A percentile compares a stretch with the other conserved stretches of the same genome.
Conservation (phyloP, 2,888 invertebrate species). For the Stenoptilia bipunctidactyla region DNA sequence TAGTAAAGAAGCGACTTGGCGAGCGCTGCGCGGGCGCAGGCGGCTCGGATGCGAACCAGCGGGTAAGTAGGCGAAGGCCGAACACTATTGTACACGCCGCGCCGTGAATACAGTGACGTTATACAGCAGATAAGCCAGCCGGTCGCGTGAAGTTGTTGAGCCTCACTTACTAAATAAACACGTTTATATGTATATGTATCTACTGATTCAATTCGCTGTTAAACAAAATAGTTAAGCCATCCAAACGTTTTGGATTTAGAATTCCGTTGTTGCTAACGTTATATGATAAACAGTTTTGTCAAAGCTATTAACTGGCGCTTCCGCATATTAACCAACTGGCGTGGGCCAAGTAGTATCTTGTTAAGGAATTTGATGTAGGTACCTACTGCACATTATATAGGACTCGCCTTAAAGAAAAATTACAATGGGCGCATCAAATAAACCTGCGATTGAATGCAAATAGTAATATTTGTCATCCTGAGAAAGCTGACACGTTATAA, state of each 20-base stretch:
- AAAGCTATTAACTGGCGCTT: too few relatives aligned
- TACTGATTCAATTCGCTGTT: too few relatives aligned
- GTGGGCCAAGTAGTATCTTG: not conserved
- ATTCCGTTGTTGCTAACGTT: too few relatives aligned
- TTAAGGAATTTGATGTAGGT: not conserved
- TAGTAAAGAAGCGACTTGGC: too few relatives aligned
- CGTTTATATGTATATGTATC: too few relatives aligned
- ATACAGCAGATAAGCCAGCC: conserved; percentile 16
- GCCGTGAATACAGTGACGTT: conserved; percentile 44
- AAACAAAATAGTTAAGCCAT: too few relatives aligned
- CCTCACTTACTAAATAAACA: not conserved
- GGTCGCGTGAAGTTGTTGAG: not conserved
- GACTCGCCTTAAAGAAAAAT: conserved; percentile 17
- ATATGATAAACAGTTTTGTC: too few relatives aligned
- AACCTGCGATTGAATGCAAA: conserved; percentile 25
- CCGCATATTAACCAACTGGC: not conserved
- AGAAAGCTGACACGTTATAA: too few relatives aligned
- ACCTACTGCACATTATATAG: conserved; percentile 8
- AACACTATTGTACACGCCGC: conserved; percentile 52
- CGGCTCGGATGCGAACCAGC: conserved; percentile 43
- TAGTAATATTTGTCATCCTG: conserved; percentile 13
- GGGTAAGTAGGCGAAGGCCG: conserved; percentile 66
- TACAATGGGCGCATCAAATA: conserved; percentile 19
- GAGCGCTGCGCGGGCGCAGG: not conserved
- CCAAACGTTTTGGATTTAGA: too few relatives aligned